Conservation (phyloP, 1,140 invertebrate species). For the Dreissena rostriformis region DNA sequence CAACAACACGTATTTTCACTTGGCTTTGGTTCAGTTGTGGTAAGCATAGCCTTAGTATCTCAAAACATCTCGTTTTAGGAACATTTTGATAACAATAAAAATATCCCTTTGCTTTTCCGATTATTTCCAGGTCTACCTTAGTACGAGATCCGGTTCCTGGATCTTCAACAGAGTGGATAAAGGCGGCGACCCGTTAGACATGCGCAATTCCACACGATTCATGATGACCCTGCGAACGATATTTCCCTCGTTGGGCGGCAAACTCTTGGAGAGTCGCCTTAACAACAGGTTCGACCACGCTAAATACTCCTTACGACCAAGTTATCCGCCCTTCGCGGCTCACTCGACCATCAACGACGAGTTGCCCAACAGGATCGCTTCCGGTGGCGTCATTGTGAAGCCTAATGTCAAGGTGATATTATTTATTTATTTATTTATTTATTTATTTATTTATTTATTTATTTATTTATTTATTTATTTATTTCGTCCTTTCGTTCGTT, state of each 20-base stretch:
- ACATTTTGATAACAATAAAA: too few species aligned
- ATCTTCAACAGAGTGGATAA: constrained; percentile 79
- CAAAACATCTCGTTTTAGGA: too few species aligned
- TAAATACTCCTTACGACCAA: constrained; percentile 76
- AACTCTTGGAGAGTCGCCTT: constrained; percentile 20
- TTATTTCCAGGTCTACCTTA: constrained; percentile 80
- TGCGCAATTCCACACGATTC: constrained; percentile 17
- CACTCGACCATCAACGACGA: constrained; percentile 83
- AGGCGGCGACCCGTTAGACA: constrained; percentile 69
- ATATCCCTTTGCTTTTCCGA: not conserved
- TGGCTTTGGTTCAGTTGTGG: too few species aligned
- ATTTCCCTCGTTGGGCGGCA: not conserved
- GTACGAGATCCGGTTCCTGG: constrained; percentile 82
- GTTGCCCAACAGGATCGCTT: constrained; percentile 81
- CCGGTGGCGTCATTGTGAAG: constrained; percentile 79
- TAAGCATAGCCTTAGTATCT: too few species aligned
- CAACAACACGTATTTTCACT: too few species aligned
- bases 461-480: too few species aligned
- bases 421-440: too few species aligned
- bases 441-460: too few species aligned
- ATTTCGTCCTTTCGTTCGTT: too few species aligned
- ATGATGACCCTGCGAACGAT: not conserved
- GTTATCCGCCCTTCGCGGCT: constrained; percentile 80
- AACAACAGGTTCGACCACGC: constrained; percentile 82
- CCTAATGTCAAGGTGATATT: constrained; percentile 65